Conservation (phyloP, 2,888 invertebrate genomes). For the Diaperis boleti region DNA sequence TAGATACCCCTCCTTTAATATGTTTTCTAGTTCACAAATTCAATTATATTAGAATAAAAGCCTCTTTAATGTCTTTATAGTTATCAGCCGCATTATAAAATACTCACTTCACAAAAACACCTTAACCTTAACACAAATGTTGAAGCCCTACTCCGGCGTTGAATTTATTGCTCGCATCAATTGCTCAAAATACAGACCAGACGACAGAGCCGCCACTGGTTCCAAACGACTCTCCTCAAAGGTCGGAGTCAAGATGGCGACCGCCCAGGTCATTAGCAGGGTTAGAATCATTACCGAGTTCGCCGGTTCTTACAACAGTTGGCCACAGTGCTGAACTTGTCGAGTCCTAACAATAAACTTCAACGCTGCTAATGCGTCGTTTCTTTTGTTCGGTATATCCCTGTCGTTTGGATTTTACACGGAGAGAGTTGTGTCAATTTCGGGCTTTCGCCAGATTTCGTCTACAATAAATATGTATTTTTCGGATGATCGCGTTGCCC, state of each 20-base stretch:
- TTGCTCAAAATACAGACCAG: too few species aligned
- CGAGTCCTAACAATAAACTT: conserved; percentile 40
- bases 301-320: conserved; percentile 31
- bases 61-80: too few species aligned
- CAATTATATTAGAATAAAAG: too few species aligned
- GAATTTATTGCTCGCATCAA: too few species aligned
- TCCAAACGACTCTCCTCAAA: conserved; percentile 11
- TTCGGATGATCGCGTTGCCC: conserved; percentile 21
- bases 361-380: conserved; percentile 37
- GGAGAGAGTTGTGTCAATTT: neutral
- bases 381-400: conserved; percentile 17
- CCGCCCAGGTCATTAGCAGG: conserved; percentile 41
- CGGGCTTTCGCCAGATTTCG: conserved; percentile 9
- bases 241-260: conserved; percentile 33
- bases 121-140: too few species aligned
- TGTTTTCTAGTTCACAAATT: too few species aligned
- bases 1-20: too few species aligned
- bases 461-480: conserved; percentile 23
- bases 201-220: neutral
- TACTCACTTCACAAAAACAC: too few species aligned
- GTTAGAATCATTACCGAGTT: conserved; percentile 37
- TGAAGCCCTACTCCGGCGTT: too few species aligned
- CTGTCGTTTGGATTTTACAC: neutral
- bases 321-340: conserved; percentile 32
- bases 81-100: too few species aligned